Percentiles rank a stretch among this genome's conserved stretches.
Evolutionary conservation across 2,888 invertebrate genomes (phyloP).

Genomic region (Siphonodentalium dalli): DNA sequence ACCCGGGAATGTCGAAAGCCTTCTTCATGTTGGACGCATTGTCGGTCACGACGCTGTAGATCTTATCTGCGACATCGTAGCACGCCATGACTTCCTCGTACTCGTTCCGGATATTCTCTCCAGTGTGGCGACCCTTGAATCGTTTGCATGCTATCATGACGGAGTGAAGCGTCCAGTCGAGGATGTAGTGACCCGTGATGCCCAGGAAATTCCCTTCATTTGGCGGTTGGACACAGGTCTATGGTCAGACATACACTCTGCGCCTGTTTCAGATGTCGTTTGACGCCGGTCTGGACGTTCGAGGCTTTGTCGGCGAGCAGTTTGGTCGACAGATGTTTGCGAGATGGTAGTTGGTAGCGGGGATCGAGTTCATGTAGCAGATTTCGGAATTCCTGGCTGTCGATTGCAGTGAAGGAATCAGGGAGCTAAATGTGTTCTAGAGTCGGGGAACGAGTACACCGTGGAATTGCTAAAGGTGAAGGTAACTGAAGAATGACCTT

Average conservation of each 20-base stretch:
- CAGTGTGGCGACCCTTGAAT: constrained; percentile 20
- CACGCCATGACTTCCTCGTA: constrained; percentile 22
- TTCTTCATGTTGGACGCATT: constrained; percentile 28
- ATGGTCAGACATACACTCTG: constrained; percentile 24
- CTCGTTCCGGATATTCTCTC: constrained; percentile 18
- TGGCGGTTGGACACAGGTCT: constrained; percentile 26
- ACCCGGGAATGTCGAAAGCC: constrained; percentile 21
- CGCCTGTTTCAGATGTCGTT: constrained; percentile 11
- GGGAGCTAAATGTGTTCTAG: too few relatives aligned
- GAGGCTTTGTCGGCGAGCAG: constrained; percentile 11
- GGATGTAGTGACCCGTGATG: constrained; percentile 23
- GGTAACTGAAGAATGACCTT: too few relatives aligned
- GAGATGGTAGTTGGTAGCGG: constrained; percentile 1
- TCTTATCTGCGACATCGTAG: constrained; percentile 17
- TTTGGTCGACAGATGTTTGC: constrained; percentile 5
- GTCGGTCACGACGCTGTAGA: constrained; percentile 15
- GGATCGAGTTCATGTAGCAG: too few relatives aligned
- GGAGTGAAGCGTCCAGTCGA: constrained; percentile 13
- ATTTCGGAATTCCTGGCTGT: too few relatives aligned
- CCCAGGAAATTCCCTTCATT: constrained; percentile 23
- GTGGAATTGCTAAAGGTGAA: too few relatives aligned
- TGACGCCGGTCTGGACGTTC: constrained; percentile 4
- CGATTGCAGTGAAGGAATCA: too few relatives aligned
- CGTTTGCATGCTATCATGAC: constrained; percentile 17
- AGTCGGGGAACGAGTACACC: too few relatives aligned